Percentiles rank a stretch among this genome's conserved stretches.
Conservation (phyloP, 2,888 invertebrate species). For the Eupithecia subfuscata region DNA sequence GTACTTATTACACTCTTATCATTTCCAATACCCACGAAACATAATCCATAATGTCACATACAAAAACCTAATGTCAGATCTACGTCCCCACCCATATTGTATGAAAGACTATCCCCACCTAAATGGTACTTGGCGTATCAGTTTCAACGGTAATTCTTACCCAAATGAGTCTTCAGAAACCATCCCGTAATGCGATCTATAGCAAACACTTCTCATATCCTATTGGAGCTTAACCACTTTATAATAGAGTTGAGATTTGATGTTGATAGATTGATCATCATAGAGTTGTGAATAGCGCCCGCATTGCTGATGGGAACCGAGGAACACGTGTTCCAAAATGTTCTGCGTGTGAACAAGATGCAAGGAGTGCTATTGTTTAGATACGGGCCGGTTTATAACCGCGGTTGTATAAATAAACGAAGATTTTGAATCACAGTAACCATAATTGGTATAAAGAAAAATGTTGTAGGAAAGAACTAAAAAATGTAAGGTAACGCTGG, state of each 20-base stretch:
- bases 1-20: constrained; percentile 21
- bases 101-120: constrained; percentile 38
- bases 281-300: constrained; percentile 57
- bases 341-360: constrained; percentile 66
- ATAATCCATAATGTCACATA: constrained; percentile 28
- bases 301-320: constrained; percentile 68
- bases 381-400: constrained; percentile 41
- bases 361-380: constrained; percentile 56
- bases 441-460: no score
- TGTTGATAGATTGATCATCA: constrained; percentile 21
- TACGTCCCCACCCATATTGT: constrained; percentile 26
- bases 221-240: background rate
- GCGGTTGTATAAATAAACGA: constrained; percentile 24
- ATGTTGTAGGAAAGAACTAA: no score
- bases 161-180: constrained; percentile 44
- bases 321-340: constrained; percentile 67
- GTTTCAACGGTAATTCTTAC: constrained; percentile 43
- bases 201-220: constrained; percentile 22
- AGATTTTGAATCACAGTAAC: background rate
- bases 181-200: constrained; percentile 42
- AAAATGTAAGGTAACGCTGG: no score
- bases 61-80: constrained; percentile 16
- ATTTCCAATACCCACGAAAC: constrained; percentile 27
- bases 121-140: constrained; percentile 46
- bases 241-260: constrained; percentile 23